Base-by-base conservation (phyloP, 2,888 invertebrate genomes). In the Cataglyphis livida region DNA sequence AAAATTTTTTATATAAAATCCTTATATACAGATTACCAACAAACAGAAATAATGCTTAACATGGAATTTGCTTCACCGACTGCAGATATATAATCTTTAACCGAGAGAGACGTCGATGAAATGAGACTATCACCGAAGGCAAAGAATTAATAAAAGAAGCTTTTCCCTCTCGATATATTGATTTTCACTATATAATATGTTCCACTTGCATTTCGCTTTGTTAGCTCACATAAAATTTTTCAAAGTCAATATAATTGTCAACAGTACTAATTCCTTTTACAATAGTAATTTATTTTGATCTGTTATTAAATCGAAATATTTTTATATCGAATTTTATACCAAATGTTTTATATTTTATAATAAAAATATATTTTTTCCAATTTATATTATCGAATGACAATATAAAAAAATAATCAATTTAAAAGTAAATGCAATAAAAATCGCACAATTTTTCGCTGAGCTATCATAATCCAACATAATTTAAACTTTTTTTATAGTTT, bases 41-140 rank as follows among this genome's bases (percentile, higher is more conserved):
- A 21, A 54, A n/a, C 35, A 54, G 25, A 71, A 54, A 35, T 71
- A 0, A 7, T 51, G n/a, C n/a, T 51, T n/a, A n/a, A 51, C 51
- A 51, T 51, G 70, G 18, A 1, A 71, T 54, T 71, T 57, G 10
- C 54, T 57, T 71, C 57, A 71, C 35, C 70, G 70, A 71, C 70
- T 71, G 70, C 57, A 25, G 35, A 71, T 71, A 70, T 54, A 0
- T 9, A 35, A 9, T 25, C 18, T 71, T 71, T 1, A 54, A 54
- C 32, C 48, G 25, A 71, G 15, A 71, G 9, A 51, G n/a, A 51
- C 1, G 48, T 44, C 18, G 18, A 6, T 35, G 9, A 35, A 70
- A 15, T 21, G 9, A 32, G 4, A 2, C 0, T 15, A 7, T n/a
- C 51, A 21, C 3, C 12, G 3, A 48, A 48, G 1, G 0, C 15